Base-by-base conservation (phyloP, 2,797 vertebrate genomes). In the Ctenochaetus hawaiiensis region DNA sequence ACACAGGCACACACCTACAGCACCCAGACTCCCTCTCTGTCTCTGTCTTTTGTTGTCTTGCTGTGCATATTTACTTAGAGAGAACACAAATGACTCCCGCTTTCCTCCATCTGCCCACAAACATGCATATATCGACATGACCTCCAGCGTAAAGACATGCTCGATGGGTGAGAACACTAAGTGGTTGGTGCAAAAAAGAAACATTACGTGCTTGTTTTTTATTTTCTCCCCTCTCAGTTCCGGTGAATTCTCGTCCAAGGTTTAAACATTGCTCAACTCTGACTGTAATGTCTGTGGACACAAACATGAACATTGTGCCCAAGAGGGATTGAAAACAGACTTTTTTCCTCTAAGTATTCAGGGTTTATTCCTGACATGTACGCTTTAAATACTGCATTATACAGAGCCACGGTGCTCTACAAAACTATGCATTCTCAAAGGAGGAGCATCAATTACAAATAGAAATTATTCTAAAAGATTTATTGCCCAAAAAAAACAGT, bases 151-250 rank as follows among this genome's bases (percentile, higher is more conserved):
- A 43, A 63, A 83, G 20, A 73, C 65, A 60, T 37, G 54, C 59
- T 58, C 47, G 12, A 12, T 65, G 61, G 49, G 57, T 43, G 84
- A 81, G 60, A 75, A 23, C 17, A 26, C 69, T 65, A 81, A 79
- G 68, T 34, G 78, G 49, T 78, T 53, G 64, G 77, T 48, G 69
- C 75, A 82, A 63, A 30, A 20, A 77, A 48, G 43, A 78, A 72
- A 57, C 62, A 79, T 78, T 84, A 88, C 74, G 45, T 87, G 84
- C 66, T 72, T 87, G 71, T 87, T 73, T 72, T 90, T 73, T 81
- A 62, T 70, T 87, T 59, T 69, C 18, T 66, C 54, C 71, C 39
- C 44, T 67, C 66, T 47, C 16, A 30, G 64, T 78, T 67, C 30
- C 67, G 70, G 45, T 62, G 61, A 83, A 84, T 84, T 79, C 59